Evolutionary conservation across 2,113 vertebrate species (phyloP).

Genomic region (Addax nasomaculatus): DNA sequence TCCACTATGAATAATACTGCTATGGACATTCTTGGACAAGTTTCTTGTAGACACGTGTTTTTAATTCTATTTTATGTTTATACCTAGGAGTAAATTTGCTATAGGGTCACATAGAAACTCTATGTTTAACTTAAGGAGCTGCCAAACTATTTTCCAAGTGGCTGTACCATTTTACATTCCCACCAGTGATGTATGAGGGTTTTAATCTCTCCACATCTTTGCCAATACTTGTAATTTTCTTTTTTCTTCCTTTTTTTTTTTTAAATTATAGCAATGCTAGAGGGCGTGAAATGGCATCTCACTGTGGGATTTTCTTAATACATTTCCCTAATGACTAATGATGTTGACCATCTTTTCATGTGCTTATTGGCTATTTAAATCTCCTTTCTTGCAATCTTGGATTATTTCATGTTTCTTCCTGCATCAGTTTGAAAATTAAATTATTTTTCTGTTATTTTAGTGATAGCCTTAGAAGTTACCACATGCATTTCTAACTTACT

Average conservation of each 20-base stretch:
- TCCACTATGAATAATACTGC: neutral
- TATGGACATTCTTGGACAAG: neutral
- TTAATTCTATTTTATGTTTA: neutral
- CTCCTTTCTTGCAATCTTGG: neutral
- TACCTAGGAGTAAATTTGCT: neutral
- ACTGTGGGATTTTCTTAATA: neutral
- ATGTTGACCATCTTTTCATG: neutral
- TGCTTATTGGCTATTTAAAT: constrained; percentile 4
- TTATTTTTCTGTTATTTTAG: constrained; percentile 9
- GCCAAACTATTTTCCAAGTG: neutral
- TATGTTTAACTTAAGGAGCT: neutral
- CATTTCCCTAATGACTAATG: neutral
- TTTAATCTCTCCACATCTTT: neutral
- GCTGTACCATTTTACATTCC: neutral
- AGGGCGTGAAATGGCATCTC: neutral
- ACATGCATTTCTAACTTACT: neutral
- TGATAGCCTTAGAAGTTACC: neutral
- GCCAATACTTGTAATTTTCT: neutral
- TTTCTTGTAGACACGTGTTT: neutral
- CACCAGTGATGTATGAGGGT: neutral
- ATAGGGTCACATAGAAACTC: neutral
- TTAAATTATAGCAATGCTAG: neutral
- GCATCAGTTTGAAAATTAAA: neutral
- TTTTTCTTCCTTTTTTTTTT: neutral
- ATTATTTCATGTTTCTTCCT: constrained; percentile 5